Conservation (phyloP, 2,113 vertebrate species). For the Sinocyclocheilus anshuiensis region DNA sequence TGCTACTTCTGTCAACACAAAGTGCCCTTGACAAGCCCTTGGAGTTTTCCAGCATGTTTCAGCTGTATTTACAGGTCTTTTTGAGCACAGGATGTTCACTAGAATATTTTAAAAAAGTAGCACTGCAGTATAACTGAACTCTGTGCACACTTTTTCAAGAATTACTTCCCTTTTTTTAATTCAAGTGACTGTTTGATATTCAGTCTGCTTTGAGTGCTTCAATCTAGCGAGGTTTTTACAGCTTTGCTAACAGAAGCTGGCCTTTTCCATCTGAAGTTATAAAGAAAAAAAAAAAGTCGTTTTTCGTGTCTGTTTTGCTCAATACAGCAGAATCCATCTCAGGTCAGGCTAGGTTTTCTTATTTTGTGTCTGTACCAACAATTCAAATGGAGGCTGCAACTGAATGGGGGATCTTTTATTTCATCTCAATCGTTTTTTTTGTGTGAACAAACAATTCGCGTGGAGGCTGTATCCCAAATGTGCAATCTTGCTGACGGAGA, state of each 20-base stretch:
- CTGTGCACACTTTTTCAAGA: slow-evolving; percentile 4
- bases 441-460: not conserved
- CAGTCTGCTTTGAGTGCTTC: slow-evolving; percentile 20
- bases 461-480: not conserved
- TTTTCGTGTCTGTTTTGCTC: not conserved
- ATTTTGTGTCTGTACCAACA: not conserved
- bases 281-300: not conserved
- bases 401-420: not conserved
- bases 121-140: slow-evolving; percentile 8
- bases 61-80: not conserved
- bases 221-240: not conserved
- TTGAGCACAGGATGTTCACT: not conserved
- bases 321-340: slow-evolving; percentile 3
- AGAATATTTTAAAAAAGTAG: not conserved
- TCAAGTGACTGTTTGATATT: slow-evolving; percentile 3
- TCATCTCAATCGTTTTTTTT: not conserved
- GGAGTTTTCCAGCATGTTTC: not conserved
- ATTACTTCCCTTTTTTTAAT: not conserved
- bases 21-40: slow-evolving; percentile 22
- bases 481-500: not conserved
- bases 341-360: slow-evolving; percentile 5
- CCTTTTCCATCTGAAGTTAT: slow-evolving; percentile 11
- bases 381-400: not conserved
- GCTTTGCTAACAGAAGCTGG: not conserved
- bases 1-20: slow-evolving; percentile 2